These are phyloP conservation scores for Montipora capitata DNA, from an alignment of 92 coral and sea anemone genomes.

Conservation along the genomic window DNA sequence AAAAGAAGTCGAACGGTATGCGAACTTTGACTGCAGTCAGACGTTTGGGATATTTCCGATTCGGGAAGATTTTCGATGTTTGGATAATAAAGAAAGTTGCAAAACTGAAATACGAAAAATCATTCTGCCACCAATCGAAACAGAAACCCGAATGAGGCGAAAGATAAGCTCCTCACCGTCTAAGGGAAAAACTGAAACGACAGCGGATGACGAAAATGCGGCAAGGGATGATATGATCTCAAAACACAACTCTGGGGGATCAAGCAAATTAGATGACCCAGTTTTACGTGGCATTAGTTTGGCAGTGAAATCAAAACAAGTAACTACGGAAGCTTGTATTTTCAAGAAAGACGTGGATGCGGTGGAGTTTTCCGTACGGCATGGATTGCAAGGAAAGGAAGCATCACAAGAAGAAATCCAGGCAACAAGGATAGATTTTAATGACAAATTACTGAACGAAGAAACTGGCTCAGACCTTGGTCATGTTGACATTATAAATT, in stretches of 20 bases:
- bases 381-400: background rate
- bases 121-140: conserved; percentile 10
- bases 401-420: background rate
- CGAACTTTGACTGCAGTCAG: background rate
- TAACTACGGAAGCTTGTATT: background rate
- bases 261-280: background rate
- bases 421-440: background rate
- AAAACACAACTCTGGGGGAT: conserved; percentile 7
- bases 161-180: conserved; percentile 1
- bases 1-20: conserved; percentile 14
- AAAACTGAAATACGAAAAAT: conserved; percentile 27
- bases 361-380: background rate
- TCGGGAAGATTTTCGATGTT: conserved; percentile 46
- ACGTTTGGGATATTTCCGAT: conserved; percentile 66
- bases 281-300: background rate
- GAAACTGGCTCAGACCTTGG: background rate
- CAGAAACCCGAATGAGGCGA: background rate
- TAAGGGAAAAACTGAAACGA: conserved; percentile 5
- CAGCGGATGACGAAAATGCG: no score
- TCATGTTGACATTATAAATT: background rate
- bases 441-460: background rate
- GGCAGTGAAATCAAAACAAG: background rate
- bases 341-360: background rate
- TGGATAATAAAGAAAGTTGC: background rate
- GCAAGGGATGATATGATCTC: background rate